Evolutionary conservation across 1,140 invertebrate genomes (phyloP), one percentile per base, ranked within the genome.

Genomic region (Drosophila tristis): DNA sequence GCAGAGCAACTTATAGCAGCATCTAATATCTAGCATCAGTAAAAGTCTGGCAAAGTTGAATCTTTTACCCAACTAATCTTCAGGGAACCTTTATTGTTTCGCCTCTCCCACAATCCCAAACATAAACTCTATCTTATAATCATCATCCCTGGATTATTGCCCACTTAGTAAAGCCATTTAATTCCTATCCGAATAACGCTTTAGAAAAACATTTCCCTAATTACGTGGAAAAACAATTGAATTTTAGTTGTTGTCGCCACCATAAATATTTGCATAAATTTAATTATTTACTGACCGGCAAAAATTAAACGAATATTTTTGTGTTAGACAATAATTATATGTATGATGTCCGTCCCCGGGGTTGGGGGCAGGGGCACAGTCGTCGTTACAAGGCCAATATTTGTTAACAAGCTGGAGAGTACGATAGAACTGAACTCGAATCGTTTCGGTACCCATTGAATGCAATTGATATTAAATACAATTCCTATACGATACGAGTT

Each of bases 261-360:
- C 20, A 42, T 39, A 58, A 26, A 58, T 74, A 48, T 75, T 57
- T 72, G 72, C 77, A 80, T 75, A 80, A 56, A 62, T 80, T 71
- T 16, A 49, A 64, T 63, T 60, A 72, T 75, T 74, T 53, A 54
- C 20, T 43, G 51, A 45, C 31, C 16, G 53, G 67, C 44, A 55
- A 49, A 55, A 54, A 71, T 60, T 64, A 66, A 73, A 31, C 47
- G 20, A 68, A 43, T 56, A 74, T 56, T 49, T 67, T 57, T 65
- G 57, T 68, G 78, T 73, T 77, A 72, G 63, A 80, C 73, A 80
- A 61, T 66, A 71, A 72, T 67, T 80, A 71, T 76, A 66, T 59
- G 58, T 53, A 39, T 39, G 11, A 39, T 39, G 35, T 50, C 42
- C 43, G 23, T 26, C 5, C 2, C 8, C 23, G 11, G 13, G 4